Evolutionary conservation across 2,113 vertebrate genomes (phyloP).

Genomic region (zebrafish (Danio rerio)): GRCz12tu NC_133193.1:46547501-46548000

Average conservation of each 20-base stretch:
- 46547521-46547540: too few species aligned
- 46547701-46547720: neutral
- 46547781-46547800: neutral
- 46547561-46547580: too few species aligned
- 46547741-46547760: neutral
- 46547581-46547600: too few species aligned
- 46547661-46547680: too few species aligned
- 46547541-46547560: too few species aligned
- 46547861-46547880: constrained; percentile 41
- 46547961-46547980: neutral
- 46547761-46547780: neutral
- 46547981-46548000: neutral
- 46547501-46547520: too few species aligned
- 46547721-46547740: neutral
- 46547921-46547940: constrained; percentile 11
- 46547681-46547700: too few species aligned
- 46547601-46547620: too few species aligned
- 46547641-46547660: too few species aligned
- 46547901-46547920: neutral
- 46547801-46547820: constrained; percentile 49
- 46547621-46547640: too few species aligned
- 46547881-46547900: constrained; percentile 19
- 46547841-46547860: constrained; percentile 20
- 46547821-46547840: constrained; percentile 15
- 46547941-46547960: neutral